Percentiles rank a stretch among this genome's conserved stretches.
Evolutionary conservation across 2,797 vertebrate species (phyloP).

Genomic region (Dermochelys coriacea): DNA sequence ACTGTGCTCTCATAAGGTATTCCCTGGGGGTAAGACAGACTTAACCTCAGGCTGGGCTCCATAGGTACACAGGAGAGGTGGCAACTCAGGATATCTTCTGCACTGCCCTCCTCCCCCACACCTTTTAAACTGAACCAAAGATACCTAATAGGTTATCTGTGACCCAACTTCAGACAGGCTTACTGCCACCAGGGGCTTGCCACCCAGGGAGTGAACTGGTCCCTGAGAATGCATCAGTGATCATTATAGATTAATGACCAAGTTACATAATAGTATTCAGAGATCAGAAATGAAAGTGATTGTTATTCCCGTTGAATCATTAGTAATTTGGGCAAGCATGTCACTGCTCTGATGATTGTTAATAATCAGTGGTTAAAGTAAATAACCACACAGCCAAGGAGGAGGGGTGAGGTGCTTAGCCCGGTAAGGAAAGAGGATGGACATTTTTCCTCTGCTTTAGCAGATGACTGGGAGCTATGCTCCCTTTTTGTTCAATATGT

Average conservation of each 20-base stretch:
- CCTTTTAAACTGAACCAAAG: neutral
- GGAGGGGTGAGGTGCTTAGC: neutral
- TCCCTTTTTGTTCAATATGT: neutral
- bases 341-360: too few relatives aligned
- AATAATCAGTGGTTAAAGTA: neutral
- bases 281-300: neutral
- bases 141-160: neutral
- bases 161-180: neutral
- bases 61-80: neutral
- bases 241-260: neutral
- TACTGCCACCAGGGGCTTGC: neutral
- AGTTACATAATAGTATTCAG: neutral
- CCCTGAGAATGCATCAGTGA: neutral
- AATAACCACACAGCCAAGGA: neutral
- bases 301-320: neutral
- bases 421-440: neutral
- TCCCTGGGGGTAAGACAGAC: neutral
- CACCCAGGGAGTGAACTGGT: neutral
- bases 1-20: neutral
- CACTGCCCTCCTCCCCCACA: neutral
- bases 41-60: neutral
- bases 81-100: neutral
- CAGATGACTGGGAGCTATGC: too few relatives aligned
- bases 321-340: neutral
- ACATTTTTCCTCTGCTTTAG: neutral